Percentiles rank a stretch among this genome's conserved stretches.
Conservation (phyloP, 2,888 invertebrate species). For the Tetramorium bicarinatum region DNA sequence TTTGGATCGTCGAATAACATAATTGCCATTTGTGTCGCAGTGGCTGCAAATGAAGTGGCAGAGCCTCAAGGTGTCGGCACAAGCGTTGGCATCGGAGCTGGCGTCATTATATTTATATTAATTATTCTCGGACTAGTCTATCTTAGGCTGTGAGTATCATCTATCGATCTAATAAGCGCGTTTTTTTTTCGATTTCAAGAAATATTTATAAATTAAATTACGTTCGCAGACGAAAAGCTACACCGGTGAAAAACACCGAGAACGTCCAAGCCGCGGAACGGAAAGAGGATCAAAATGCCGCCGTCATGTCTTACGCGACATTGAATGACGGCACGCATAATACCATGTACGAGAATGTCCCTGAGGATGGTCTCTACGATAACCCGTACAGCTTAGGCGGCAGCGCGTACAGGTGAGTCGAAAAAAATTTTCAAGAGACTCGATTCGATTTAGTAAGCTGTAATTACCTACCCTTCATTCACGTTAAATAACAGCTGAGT, state of each 20-base stretch:
- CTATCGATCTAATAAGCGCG: neutral
- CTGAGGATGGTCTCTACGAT: constrained; percentile 86
- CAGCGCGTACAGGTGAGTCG: constrained; percentile 82
- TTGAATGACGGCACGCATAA: constrained; percentile 91
- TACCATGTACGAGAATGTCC: constrained; percentile 86
- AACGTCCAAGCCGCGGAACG: constrained; percentile 95
- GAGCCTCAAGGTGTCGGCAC: constrained; percentile 93
- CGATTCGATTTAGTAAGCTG: neutral
- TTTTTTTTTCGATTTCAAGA: neutral
- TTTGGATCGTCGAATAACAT: neutral
- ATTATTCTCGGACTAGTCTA: constrained; percentile 93
- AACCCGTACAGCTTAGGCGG: constrained; percentile 84
- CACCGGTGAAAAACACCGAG: constrained; percentile 95
- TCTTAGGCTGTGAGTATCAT: constrained; percentile 91
- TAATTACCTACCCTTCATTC: neutral
- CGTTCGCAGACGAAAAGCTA: constrained; percentile 91
- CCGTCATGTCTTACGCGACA: constrained; percentile 96
- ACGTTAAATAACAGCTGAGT: neutral
- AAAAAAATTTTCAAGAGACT: neutral
- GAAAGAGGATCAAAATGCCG: constrained; percentile 95
- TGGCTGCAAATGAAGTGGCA: constrained; percentile 84
- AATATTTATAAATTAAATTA: neutral
- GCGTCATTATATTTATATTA: constrained; percentile 92
- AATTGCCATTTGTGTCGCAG: constrained; percentile 67
- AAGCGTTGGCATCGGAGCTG: constrained; percentile 94